Evolutionary conservation across 2,797 vertebrate species (phyloP), one percentile per base, ranked within the genome.

Genomic region (Gastrophryne carolinensis): DNA sequence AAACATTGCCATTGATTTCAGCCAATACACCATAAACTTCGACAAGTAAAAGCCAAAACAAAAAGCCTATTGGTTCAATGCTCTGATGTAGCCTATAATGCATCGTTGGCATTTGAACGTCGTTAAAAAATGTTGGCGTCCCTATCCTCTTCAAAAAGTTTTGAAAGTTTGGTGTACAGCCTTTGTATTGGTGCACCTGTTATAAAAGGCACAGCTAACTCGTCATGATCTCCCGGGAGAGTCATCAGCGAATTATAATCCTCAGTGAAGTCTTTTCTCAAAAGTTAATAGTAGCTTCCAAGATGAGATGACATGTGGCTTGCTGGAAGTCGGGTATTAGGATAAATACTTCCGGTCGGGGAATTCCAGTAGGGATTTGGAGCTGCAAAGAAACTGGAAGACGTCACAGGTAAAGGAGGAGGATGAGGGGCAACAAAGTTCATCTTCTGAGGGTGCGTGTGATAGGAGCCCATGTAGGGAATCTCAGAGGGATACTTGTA

Each of bases 401-500:
- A 94, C 0, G 93, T 90, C 62, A 94, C 93, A 0, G 92, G 94
- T 74, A 95, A 79, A 41, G 93, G 87, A 0, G 91, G 92, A 7
- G 92, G 88, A 60, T 95, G 93, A 61, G 91, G 78, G 66, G 90
- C 85, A 64, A 94, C 91, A 67, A 94, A 95, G 93, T 93, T 95
- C 92, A 95, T 93, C 90, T 95, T 95, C 89, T 95, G 94, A 0
- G 92, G 91, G 80, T 95, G 94, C 0, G 92, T 71, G 1, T 95
- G 94, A 47, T 95, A 95, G 58, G 92, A 91, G 83, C 92, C 90
- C 91, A 95, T 89, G 81, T 95, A 95, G 13, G 93, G 89, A 66
- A 95, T 89, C 78, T 95, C 94, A 10, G 93, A 87, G 0, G 94
- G 94, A 84, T 95, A 95, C 82, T 95, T 95, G 87, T 94, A 94